Evolutionary conservation across 2,888 invertebrate genomes (phyloP).

Genomic region (Galerucella calmariensis): DNA sequence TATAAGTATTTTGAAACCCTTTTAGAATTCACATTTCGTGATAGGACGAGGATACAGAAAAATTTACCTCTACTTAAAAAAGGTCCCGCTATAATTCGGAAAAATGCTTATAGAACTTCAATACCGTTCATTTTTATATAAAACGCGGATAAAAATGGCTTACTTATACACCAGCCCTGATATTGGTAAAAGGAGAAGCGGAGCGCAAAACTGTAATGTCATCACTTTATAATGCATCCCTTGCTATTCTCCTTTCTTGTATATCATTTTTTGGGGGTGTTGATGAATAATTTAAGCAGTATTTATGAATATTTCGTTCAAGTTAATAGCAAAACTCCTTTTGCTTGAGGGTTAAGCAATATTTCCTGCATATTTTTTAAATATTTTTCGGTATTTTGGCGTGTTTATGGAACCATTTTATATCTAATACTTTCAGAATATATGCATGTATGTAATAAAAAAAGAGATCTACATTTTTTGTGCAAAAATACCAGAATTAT

Average conservation of each 20-base stretch:
- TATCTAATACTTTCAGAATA: too few species aligned
- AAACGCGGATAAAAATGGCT: conserved; percentile 24
- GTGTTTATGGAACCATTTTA: too few species aligned
- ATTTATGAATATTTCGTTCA: neutral
- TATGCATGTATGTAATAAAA: too few species aligned
- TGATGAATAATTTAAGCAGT: conserved; percentile 9
- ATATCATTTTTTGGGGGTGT: conserved; percentile 25
- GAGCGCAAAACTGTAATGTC: conserved; percentile 40
- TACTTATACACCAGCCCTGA: conserved; percentile 30
- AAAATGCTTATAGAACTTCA: conserved; percentile 19
- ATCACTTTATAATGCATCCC: conserved; percentile 41
- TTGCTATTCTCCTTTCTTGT: conserved; percentile 22
- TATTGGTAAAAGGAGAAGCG: conserved; percentile 33
- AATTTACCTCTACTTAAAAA: conserved; percentile 7
- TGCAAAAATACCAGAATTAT: too few species aligned
- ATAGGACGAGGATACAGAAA: neutral
- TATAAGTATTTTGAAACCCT: conserved; percentile 1
- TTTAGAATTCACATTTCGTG: neutral
- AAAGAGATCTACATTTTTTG: too few species aligned
- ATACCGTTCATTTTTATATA: conserved; percentile 31
- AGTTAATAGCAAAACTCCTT: neutral
- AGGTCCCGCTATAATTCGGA: conserved; percentile 2
- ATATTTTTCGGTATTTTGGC: too few species aligned
- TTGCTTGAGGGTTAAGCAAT: neutral
- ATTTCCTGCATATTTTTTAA: neutral